Conservation (phyloP, 2,113 vertebrate genomes). For the Mirounga angustirostris region DNA sequence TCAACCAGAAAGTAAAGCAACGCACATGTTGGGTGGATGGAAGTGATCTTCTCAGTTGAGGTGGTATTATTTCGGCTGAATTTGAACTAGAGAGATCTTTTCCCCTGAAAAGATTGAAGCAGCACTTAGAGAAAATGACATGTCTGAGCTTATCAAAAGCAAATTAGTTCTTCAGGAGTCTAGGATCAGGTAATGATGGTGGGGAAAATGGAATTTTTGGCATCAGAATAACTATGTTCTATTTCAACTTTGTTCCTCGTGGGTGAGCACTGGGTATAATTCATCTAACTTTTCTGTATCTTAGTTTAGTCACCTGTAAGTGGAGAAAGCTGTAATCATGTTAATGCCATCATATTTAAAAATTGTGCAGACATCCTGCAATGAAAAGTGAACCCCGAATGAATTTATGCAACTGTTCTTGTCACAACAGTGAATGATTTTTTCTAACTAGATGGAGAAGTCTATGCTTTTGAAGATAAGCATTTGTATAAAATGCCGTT, state of each 20-base stretch:
- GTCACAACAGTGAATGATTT: slow-evolving; percentile 1
- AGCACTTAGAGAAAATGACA: background rate
- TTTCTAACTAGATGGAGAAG: slow-evolving; percentile 3
- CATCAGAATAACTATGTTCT: background rate
- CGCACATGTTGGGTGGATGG: background rate
- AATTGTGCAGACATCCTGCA: background rate
- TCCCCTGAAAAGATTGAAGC: slow-evolving; percentile 3
- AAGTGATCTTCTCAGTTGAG: slow-evolving; percentile 50
- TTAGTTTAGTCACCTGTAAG: slow-evolving; percentile 43
- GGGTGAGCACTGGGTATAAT: background rate
- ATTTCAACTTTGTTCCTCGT: background rate
- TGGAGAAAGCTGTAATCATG: slow-evolving; percentile 22
- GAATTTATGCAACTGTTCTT: slow-evolving; percentile 27
- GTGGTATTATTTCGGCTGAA: background rate
- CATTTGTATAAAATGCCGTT: background rate
- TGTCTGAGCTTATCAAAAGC: slow-evolving; percentile 24
- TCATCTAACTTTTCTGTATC: slow-evolving; percentile 37
- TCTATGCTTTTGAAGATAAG: slow-evolving; percentile 36
- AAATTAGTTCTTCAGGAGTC: slow-evolving; percentile 6
- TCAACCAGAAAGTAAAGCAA: slow-evolving; percentile 14
- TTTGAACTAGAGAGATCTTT: slow-evolving; percentile 10
- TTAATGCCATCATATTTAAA: slow-evolving; percentile 49
- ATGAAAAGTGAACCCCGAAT: slow-evolving; percentile 46
- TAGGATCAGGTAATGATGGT: background rate
- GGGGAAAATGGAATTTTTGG: background rate